Base-by-base conservation (phyloP, 2,888 invertebrate genomes). In the Calephelis perditalis region DNA sequence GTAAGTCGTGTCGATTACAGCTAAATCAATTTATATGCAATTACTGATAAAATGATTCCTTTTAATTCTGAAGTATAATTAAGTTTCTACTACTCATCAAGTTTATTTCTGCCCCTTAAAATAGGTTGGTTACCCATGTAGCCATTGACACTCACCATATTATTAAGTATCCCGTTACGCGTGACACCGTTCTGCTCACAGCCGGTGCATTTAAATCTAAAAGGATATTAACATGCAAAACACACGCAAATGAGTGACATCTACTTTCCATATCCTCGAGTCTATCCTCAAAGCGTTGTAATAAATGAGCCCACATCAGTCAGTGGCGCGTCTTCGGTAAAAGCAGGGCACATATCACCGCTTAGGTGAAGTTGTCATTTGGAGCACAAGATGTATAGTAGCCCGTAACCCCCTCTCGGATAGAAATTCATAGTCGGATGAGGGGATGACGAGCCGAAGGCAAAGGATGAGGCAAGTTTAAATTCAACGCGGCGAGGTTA, bases 401-500 rank as follows among this genome's bases (percentile, higher is more conserved):
- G 11, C 47, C 52, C 11, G 36, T 52, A 26, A 52, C 26, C 52
- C 52, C 11, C 35, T 52, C 52, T 49, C 26, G 59, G 36, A 59
- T 59, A 55, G 59, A 55, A 37, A 59, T 55, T 59, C 36, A 59
- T 55, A 59, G 52, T 59, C 54, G 43, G 54, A 59, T 40, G 12
- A 58, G 54, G 59, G 44, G 57, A 47, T 57, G 57, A 12, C 57
- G 44, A 37, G 49, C 37, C 40, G 59, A 11, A 7, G 46, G 46
- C 46, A 46, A 59, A 54, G 59, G 59, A 45, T 54, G 59, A 15
- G 7, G 54, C 12, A 43, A 59, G 54, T 59, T 59, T 55, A 55
- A 59, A 59, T 59, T 59, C 59, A 54, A 45, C 37, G 59, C 59
- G 59, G 59, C 45, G 52, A 44, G 47, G 57, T 12, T 40, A 9